Percentiles rank a stretch among this genome's conserved stretches.
These are phyloP conservation scores for Sebastes reedi DNA, from an alignment of 2,797 vertebrate species.

Conservation along the genomic window DNA sequence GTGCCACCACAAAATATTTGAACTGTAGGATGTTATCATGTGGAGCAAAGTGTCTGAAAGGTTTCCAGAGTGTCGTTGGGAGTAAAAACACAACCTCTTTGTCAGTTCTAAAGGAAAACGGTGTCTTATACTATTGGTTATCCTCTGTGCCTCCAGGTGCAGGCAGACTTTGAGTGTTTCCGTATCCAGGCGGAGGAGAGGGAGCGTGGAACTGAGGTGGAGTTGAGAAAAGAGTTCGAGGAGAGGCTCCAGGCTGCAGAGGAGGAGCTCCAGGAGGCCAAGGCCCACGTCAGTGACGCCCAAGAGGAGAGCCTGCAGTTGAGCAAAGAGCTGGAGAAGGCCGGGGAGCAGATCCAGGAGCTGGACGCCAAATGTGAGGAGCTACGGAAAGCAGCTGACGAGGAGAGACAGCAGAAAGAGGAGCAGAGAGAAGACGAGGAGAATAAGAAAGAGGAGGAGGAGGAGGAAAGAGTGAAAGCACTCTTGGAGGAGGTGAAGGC, in stretches of 20 bases:
- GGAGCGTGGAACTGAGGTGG: conserved; percentile 78
- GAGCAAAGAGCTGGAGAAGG: conserved; percentile 72
- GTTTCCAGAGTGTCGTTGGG: background rate
- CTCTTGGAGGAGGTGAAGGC: conserved; percentile 76
- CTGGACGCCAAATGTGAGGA: conserved; percentile 75
- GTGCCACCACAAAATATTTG: background rate
- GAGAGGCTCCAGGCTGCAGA: conserved; percentile 77
- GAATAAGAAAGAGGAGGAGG: conserved; percentile 72
- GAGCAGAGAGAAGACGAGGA: conserved; percentile 59
- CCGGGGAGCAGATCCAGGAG: conserved; percentile 71
- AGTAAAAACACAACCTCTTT: background rate
- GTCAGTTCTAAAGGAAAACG: background rate
- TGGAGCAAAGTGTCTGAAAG: background rate
- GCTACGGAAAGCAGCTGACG: conserved; percentile 66
- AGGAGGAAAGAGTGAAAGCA: conserved; percentile 74
- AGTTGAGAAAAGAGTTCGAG: conserved; percentile 83
- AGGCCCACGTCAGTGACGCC: conserved; percentile 55
- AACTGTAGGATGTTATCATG: background rate
- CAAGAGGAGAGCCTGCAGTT: conserved; percentile 71
- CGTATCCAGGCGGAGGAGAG: conserved; percentile 82
- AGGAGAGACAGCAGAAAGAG: conserved; percentile 55
- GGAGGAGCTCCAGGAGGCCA: conserved; percentile 77
- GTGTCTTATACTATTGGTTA: background rate
- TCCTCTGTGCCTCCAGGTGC: conserved; percentile 63
- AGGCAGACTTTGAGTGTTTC: conserved; percentile 77